Evolutionary conservation across 1,140 invertebrate species (phyloP).

Genomic region (Scaptodrosophila lebanonensis): DNA sequence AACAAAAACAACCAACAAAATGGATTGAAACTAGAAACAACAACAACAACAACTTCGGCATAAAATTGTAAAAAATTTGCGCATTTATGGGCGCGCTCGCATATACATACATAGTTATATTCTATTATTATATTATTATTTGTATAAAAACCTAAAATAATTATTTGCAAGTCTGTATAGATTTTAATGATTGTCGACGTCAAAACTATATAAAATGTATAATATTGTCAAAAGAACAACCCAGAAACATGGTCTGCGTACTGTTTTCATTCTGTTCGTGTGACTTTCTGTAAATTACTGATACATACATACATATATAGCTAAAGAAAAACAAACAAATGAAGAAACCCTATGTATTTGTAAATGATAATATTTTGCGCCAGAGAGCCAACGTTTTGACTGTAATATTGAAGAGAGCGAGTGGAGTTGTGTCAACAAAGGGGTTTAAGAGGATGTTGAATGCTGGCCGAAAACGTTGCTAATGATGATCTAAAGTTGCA

Average conservation of each 20-base stretch:
- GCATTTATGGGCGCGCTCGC: neutral
- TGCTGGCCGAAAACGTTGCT: no score
- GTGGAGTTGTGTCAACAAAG: no score
- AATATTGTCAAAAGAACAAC: constrained; percentile 28
- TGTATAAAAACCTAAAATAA: constrained; percentile 10
- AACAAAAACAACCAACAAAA: neutral
- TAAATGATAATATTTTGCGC: constrained; percentile 46
- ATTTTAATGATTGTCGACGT: neutral
- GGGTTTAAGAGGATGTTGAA: no score
- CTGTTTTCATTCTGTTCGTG: constrained; percentile 50
- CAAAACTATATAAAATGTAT: constrained; percentile 16
- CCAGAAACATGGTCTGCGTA: constrained; percentile 35
- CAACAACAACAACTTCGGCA: no score
- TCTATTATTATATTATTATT: no score
- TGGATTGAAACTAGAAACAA: neutral
- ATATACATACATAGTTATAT: no score
- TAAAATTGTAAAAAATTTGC: no score
- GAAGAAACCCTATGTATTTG: no score
- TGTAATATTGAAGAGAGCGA: constrained; percentile 39
- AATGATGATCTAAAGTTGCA: no score
- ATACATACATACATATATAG: constrained; percentile 1
- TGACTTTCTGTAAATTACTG: constrained; percentile 56
- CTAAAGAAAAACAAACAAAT: no score
- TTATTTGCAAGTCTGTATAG: constrained; percentile 4
- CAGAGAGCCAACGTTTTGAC: constrained; percentile 43